Evolutionary conservation across 2,888 invertebrate species (phyloP).

Genomic region (Euproctis similis): DNA sequence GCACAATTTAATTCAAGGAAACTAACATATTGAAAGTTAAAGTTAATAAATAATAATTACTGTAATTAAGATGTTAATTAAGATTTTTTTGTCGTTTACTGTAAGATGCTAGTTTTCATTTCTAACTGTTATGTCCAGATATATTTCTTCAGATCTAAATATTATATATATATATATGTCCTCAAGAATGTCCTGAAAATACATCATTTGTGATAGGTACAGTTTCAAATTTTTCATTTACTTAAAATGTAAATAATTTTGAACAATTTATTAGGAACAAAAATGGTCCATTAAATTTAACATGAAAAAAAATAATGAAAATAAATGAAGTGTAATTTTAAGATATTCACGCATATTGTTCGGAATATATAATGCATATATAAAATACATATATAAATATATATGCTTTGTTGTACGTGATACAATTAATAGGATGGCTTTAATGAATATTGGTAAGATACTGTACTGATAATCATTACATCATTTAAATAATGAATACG

Average conservation of each 20-base stretch:
- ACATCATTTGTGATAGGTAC: slow-evolving; percentile 17
- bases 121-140: slow-evolving; percentile 14
- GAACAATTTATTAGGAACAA: slow-evolving; percentile 65
- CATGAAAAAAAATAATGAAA: too few relatives aligned
- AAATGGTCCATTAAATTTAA: slow-evolving; percentile 70
- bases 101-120: slow-evolving; percentile 29
- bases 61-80: too few relatives aligned
- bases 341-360: slow-evolving; percentile 47
- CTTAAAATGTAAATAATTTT: slow-evolving; percentile 56
- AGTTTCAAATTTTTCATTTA: slow-evolving; percentile 33
- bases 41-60: slow-evolving; percentile 47
- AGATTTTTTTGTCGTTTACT: too few relatives aligned
- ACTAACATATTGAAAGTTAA: slow-evolving; percentile 65
- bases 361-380: too few relatives aligned
- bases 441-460: slow-evolving; percentile 47
- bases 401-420: slow-evolving; percentile 52
- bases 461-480: slow-evolving; percentile 49
- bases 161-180: slow-evolving; percentile 34
- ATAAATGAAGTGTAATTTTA: too few relatives aligned
- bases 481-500: too few relatives aligned
- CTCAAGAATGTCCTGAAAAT: slow-evolving; percentile 15
- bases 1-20: slow-evolving; percentile 70
- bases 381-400: too few relatives aligned
- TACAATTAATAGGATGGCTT: slow-evolving; percentile 57
- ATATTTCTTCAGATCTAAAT: slow-evolving; percentile 22